Evolutionary conservation across 2,888 invertebrate species (phyloP).

Genomic region (Steinernema scapterisci): DNA sequence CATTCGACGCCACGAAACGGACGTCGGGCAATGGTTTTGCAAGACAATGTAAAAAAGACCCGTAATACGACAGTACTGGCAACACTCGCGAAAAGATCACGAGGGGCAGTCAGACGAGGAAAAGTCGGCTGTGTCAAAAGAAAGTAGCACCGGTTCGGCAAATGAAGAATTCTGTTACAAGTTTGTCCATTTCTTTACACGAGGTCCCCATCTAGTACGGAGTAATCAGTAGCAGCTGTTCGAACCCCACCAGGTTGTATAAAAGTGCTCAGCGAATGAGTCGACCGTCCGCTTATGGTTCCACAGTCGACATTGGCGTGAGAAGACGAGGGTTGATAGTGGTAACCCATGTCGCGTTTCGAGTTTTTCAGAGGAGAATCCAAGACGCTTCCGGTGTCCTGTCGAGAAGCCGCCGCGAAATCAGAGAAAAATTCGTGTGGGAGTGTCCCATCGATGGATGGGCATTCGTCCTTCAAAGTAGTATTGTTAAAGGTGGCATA

Average conservation of each 20-base stretch:
- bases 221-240: slow-evolving; percentile 10
- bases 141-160: no score
- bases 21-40: no score
- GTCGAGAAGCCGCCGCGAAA: neutral
- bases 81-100: no score
- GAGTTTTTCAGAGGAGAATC: neutral
- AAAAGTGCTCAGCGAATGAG: slow-evolving; percentile 41
- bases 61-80: no score
- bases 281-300: slow-evolving; percentile 30
- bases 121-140: no score
- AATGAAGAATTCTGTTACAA: no score
- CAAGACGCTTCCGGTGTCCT: neutral
- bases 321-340: neutral
- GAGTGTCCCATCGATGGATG: neutral
- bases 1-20: no score
- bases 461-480: slow-evolving; percentile 7
- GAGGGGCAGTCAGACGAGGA: no score
- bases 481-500: neutral
- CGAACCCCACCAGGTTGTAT: slow-evolving; percentile 45
- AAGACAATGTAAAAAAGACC: no score
- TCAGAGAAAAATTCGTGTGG: neutral
- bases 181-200: neutral
- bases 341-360: neutral
- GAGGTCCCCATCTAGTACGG: slow-evolving; percentile 1
- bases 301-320: neutral